Conservation (phyloP, 2,888 invertebrate species). For the Timema cristinae region DNA sequence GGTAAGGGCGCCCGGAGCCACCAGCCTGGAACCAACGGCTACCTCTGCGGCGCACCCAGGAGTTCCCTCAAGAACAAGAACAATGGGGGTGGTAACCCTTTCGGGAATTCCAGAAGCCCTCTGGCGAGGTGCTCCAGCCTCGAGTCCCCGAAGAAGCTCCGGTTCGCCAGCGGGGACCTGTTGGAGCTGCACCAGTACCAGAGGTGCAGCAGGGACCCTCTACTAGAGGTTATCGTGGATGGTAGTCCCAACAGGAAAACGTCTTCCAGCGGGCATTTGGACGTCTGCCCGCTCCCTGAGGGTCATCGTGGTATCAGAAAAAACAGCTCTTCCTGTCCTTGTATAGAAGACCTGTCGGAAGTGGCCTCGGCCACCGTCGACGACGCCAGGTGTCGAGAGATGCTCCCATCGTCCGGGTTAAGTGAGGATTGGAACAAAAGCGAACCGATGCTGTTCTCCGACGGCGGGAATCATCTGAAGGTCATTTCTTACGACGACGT, state of each 20-base stretch:
- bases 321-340: slow-evolving; percentile 57
- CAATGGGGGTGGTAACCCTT: neutral
- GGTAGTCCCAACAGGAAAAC: slow-evolving; percentile 52
- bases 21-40: slow-evolving; percentile 35
- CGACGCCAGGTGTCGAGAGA: too few species aligned
- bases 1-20: slow-evolving; percentile 40
- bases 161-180: slow-evolving; percentile 70
- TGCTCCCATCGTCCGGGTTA: too few species aligned
- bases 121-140: slow-evolving; percentile 67
- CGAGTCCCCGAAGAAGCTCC: slow-evolving; percentile 77
- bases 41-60: slow-evolving; percentile 38
- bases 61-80: slow-evolving; percentile 45
- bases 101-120: slow-evolving; percentile 35
- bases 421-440: too few species aligned
- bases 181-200: slow-evolving; percentile 49
- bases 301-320: slow-evolving; percentile 4
- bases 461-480: too few species aligned
- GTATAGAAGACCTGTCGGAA: slow-evolving; percentile 55
- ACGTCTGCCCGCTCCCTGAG: neutral
- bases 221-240: slow-evolving; percentile 55
- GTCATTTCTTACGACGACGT: too few species aligned
- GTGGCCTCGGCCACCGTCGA: neutral
- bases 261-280: slow-evolving; percentile 36
- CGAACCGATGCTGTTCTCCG: too few species aligned
- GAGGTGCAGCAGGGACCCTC: slow-evolving; percentile 40